Percentiles rank a stretch among this genome's conserved stretches.
Conservation (phyloP, 2,888 invertebrate species). For the Temnothorax unifasciatus region DNA sequence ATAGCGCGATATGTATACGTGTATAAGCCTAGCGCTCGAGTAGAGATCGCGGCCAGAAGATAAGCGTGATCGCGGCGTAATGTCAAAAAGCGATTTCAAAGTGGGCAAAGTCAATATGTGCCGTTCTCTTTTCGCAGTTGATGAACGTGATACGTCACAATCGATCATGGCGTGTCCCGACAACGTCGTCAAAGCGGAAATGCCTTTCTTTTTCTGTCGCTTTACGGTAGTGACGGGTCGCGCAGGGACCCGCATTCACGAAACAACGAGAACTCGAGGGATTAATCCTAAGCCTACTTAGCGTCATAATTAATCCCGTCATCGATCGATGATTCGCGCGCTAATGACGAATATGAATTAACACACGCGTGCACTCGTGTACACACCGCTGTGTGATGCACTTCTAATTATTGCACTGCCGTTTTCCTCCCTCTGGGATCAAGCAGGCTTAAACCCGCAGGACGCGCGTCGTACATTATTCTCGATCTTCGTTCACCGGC, state of each 20-base stretch:
- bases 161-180: conserved; percentile 67
- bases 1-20: background rate
- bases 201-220: conserved; percentile 50
- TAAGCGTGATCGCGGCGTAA: conserved; percentile 28
- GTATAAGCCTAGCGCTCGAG: background rate
- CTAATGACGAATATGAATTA: conserved; percentile 37
- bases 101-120: conserved; percentile 58
- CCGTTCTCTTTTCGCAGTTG: conserved; percentile 38
- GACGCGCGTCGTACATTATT: conserved; percentile 36
- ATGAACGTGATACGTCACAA: conserved; percentile 68
- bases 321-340: conserved; percentile 27
- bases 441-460: conserved; percentile 26
- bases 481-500: conserved; percentile 37
- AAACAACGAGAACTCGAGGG: conserved; percentile 9
- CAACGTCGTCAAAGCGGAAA: conserved; percentile 49
- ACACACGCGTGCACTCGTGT: background rate
- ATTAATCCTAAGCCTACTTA: conserved; percentile 22
- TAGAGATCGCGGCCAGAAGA: conserved; percentile 7
- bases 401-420: conserved; percentile 42
- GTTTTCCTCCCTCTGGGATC: conserved; percentile 35
- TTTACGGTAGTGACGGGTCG: background rate
- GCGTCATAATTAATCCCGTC: conserved; percentile 46
- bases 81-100: conserved; percentile 55
- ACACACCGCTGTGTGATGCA: too few relatives aligned
- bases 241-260: background rate